These are phyloP conservation scores for Drosophila villosipedis DNA, from an alignment of 2,888 invertebrate genomes.

Conservation along the genomic window DNA sequence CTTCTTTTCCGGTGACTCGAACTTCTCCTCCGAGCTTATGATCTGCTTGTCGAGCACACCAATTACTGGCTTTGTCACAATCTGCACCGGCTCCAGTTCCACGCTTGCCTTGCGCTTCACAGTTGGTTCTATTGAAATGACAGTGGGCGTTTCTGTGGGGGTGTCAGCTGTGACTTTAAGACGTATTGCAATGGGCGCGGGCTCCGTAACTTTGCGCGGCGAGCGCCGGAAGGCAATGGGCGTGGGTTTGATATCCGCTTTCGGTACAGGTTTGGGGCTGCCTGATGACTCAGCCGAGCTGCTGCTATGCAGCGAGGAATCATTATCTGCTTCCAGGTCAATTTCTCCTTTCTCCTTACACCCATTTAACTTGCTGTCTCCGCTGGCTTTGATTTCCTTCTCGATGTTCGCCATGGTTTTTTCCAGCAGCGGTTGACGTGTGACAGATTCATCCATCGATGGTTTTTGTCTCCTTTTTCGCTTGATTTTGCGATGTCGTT, in stretches of 20 bases:
- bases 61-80: constrained; percentile 15
- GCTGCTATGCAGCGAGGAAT: constrained; percentile 69
- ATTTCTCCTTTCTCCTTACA: constrained; percentile 32
- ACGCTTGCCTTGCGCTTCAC: constrained; percentile 28
- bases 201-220: constrained; percentile 51
- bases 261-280: constrained; percentile 36
- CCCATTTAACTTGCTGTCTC: constrained; percentile 12
- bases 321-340: constrained; percentile 64
- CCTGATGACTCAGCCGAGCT: constrained; percentile 36
- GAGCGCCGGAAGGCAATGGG: constrained; percentile 61
- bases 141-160: constrained; percentile 22
- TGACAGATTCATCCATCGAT: constrained; percentile 54
- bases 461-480: constrained; percentile 66
- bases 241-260: constrained; percentile 29
- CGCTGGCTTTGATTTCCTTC: not conserved
- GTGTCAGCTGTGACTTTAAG: constrained; percentile 32
- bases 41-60: constrained; percentile 81
- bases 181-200: constrained; percentile 48
- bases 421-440: constrained; percentile 56
- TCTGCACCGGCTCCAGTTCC: constrained; percentile 14
- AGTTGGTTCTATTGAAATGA: not conserved
- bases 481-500: constrained; percentile 53
- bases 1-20: constrained; percentile 83
- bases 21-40: constrained; percentile 83
- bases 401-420: constrained; percentile 43